phyloP scores from a whole-genome alignment of 1,140 invertebrate species.

The Drosophila miranda region DNA sequence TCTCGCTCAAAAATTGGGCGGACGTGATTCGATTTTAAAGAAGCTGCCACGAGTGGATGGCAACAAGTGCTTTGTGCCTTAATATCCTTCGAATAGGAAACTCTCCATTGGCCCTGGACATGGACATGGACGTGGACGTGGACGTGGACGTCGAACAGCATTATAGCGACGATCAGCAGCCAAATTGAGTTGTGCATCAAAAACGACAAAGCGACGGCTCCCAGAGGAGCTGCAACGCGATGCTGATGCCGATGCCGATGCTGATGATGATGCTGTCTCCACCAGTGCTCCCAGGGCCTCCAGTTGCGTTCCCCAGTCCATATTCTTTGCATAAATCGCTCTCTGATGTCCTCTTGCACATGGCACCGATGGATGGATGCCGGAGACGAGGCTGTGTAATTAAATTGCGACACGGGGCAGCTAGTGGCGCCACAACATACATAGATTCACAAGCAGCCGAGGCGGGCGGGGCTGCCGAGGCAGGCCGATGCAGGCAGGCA shows the following conservation, averaged over 20 bases:
- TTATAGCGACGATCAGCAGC: conserved; percentile 24
- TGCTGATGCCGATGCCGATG: conserved; percentile 14
- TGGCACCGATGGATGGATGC: not conserved
- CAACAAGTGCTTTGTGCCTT: conserved; percentile 62
- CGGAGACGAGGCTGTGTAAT: conserved; percentile 59
- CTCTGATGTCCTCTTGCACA: conserved; percentile 31
- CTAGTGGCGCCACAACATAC: conserved; percentile 75
- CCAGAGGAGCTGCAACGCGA: conserved; percentile 51
- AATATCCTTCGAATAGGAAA: conserved; percentile 60
- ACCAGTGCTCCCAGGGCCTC: not conserved
- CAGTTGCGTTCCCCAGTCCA: conserved; percentile 15
- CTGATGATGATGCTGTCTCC: conserved; percentile 19
- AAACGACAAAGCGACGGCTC: conserved; percentile 35
- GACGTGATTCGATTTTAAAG: conserved; percentile 82
- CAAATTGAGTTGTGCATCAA: conserved; percentile 73
- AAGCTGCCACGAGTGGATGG: conserved; percentile 53
- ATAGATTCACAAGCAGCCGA: conserved; percentile 47
- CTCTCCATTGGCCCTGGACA: conserved; percentile 25
- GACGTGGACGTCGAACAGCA: conserved; percentile 12
- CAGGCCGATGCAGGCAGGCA: conserved; percentile 47
- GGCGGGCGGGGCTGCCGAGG: too few species aligned
- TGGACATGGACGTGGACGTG: not conserved
- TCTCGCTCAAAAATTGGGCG: conserved; percentile 63
- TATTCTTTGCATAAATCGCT: conserved; percentile 69
- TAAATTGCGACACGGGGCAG: conserved; percentile 73